Percentiles rank a stretch among this genome's conserved stretches.
Evolutionary conservation across 2,888 invertebrate genomes (phyloP).

Genomic region (Nesidiocoris tenuis): DNA sequence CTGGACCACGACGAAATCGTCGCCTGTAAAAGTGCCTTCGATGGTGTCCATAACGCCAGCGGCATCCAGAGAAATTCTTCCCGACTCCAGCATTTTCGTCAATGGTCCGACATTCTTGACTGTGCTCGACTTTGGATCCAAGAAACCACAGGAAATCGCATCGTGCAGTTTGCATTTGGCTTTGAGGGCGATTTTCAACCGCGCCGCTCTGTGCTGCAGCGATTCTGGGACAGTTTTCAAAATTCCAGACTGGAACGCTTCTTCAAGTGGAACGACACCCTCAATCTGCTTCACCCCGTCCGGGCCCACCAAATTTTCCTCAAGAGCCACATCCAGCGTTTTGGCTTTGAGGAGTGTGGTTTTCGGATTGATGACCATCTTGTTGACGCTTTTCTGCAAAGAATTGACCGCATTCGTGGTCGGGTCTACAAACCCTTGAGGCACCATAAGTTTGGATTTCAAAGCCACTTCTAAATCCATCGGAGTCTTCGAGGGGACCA

Average conservation of each 20-base stretch:
- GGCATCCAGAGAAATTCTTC: conserved; percentile 4
- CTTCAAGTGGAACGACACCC: conserved; percentile 58
- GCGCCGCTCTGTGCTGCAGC: conserved; percentile 60
- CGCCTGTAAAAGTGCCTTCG: conserved; percentile 13
- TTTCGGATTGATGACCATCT: conserved; percentile 70
- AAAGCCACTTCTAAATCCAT: conserved; percentile 73
- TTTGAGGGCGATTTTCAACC: conserved; percentile 76
- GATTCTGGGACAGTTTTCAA: conserved; percentile 63
- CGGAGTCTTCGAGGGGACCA: conserved; percentile 63
- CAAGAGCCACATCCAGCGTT: conserved; percentile 70
- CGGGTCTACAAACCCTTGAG: conserved; percentile 80
- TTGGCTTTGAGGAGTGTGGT: conserved; percentile 72
- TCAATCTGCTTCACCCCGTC: conserved; percentile 62
- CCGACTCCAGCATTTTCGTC: conserved; percentile 14
- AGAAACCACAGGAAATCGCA: conserved; percentile 72
- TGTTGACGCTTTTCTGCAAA: conserved; percentile 69
- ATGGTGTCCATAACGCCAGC: conserved; percentile 18
- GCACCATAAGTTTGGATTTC: conserved; percentile 71
- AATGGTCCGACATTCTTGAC: conserved; percentile 63
- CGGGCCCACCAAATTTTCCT: conserved; percentile 72
- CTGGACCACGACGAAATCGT: conserved; percentile 1
- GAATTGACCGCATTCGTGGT: conserved; percentile 71
- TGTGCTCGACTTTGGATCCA: conserved; percentile 67
- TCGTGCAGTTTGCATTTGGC: conserved; percentile 67
- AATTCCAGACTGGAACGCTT: conserved; percentile 74